Conservation (phyloP, 1,140 invertebrate genomes). For the Drosophila quadrilineata region DNA sequence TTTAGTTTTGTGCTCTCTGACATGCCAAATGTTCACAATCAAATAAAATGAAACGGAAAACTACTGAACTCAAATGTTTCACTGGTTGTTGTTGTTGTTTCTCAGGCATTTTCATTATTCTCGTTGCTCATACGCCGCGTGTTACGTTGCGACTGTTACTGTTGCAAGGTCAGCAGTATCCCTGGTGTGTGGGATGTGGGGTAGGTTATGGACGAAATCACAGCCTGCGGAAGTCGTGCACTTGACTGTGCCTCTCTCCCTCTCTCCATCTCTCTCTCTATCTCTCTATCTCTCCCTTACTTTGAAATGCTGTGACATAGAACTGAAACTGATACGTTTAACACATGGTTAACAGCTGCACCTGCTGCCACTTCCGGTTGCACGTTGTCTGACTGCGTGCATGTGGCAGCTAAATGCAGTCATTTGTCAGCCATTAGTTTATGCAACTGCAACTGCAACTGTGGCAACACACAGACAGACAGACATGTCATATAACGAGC, state of each 20-base stretch:
- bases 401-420: slow-evolving; percentile 33
- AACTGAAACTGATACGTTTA: slow-evolving; percentile 34
- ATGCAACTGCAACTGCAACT: slow-evolving; percentile 41
- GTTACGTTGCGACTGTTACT: slow-evolving; percentile 53
- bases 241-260: slow-evolving; percentile 11
- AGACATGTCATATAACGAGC: no score
- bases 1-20: not conserved
- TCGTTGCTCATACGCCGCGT: slow-evolving; percentile 50
- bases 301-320: slow-evolving; percentile 32
- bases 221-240: slow-evolving; percentile 44
- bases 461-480: slow-evolving; percentile 35
- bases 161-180: slow-evolving; percentile 54
- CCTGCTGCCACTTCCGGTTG: slow-evolving; percentile 49
- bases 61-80: no score
- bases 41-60: no score
- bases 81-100: slow-evolving; percentile 28
- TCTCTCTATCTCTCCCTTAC: no score
- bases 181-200: not conserved
- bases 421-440: slow-evolving; percentile 62
- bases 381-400: not conserved
- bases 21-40: no score
- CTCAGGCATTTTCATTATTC: slow-evolving; percentile 40
- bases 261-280: no score
- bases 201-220: slow-evolving; percentile 18
- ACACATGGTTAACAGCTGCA: slow-evolving; percentile 24